Evolutionary conservation across 2,113 vertebrate genomes (phyloP), one percentile per base, ranked within the genome.

Genomic region (Onychostruthus taczanowskii): DNA sequence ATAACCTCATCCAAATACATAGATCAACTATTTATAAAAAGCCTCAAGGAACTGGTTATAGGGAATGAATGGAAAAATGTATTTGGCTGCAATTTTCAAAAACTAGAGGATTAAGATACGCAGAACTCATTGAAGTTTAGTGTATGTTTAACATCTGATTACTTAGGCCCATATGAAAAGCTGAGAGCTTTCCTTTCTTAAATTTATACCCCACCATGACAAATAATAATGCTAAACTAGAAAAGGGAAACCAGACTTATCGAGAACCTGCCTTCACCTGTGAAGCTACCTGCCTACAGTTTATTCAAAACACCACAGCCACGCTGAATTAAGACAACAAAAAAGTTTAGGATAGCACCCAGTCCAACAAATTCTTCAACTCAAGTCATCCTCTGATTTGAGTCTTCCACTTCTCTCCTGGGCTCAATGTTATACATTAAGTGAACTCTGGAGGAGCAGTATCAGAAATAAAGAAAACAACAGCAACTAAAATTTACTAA

Each of bases 381-480:
- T 7, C 22, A 66, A 2, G 5, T 58, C n/a, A 49, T 3, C 47
- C 31, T 52, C 59, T 2, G 0, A 73, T 64, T 61, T 23, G 19
- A 74, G 14, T 52, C 17, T 62, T 46, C 41, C 16, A 30, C 8
- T 18, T 79, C 19, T 46, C 44, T 35, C n/a, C 27, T 13, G 6
- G 17, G 33, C 50, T 68, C 26, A 46, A 0, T 6, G 6, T 24
- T 6, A 20, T 17, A n/a, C 0, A 3, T 20, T 17, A 64, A 44
- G 50, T 0, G 0, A 72, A 63, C 39, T 52, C 55, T 11, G 8
- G 11, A 47, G 33, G 8, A 87, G 37, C 8, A 37, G 23, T 2
- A 30, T 14, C 27, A n/a, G 31, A 59, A 90, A 4, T n/a, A 13
- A 66, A 35, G 23, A 39, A 84, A 93, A 33, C 43, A 53, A 11